Base-by-base conservation (phyloP, 1,140 invertebrate genomes). In the Ooceraea biroi region DNA sequence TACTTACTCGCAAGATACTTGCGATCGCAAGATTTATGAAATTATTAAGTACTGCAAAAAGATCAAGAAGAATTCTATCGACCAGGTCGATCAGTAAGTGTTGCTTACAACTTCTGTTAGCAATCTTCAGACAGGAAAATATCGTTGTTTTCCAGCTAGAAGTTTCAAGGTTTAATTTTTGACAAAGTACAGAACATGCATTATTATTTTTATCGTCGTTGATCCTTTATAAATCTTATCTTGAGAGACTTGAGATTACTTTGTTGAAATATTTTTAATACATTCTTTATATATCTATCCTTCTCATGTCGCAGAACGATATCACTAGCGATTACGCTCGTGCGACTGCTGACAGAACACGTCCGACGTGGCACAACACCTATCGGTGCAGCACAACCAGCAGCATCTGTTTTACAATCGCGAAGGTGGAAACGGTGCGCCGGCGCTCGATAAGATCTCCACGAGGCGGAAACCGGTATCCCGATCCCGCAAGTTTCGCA, bases 381-480 rank as follows among this genome's bases (percentile, higher is more conserved):
- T 25, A 52, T 68, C 36, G 65, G 74, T 82, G 83, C 57, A 57
- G 72, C 69, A 86, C 52, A 65, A 87, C 69, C 65, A 84, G 84
- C 72, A 88, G 83, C 89, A 83, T 87, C 71, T 86, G 85, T 73
- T 86, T 88, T 85, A 85, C 82, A 90, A 90, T 90, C 65, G 82
- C 57, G n/a, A 77, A 77, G 84, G 88, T 83, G 74, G 68, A 69
- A 65, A 66, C 44, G 69, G 27, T 50, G 84, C 55, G 85, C 57
- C 66, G 68, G 71, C 71, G 83, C 8, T 17, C 36, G 91, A 91
- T 92, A 92, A 90, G 85, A 91, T 92, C 90, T 83, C 90, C 82
- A 78, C 48, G 83, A 89, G 83, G 77, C 86, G 66, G 63, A 60
- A 91, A 91, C 89, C 89, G 90, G 89, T 91, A 91, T 74, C 44